Percentiles rank a stretch among this genome's conserved stretches.
Evolutionary conservation across 2,797 vertebrate species (phyloP).

Genomic region (Parauchenoglanis ngamensis): DNA sequence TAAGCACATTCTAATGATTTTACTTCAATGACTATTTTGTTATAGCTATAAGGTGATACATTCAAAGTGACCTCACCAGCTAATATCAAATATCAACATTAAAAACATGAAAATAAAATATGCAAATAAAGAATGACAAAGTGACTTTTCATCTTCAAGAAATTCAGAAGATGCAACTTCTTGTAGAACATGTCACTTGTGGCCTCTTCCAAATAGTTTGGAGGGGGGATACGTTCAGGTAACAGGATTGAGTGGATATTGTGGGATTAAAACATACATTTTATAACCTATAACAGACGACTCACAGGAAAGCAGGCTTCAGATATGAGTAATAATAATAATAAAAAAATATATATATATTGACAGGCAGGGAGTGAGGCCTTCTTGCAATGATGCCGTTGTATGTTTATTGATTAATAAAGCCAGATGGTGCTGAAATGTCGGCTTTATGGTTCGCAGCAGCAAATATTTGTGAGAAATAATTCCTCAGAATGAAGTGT

Average conservation of each 20-base stretch:
- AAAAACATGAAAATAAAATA: not conserved
- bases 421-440: slow-evolving; percentile 4
- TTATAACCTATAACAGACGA: not conserved
- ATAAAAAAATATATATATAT: too few relatives aligned
- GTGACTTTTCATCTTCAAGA: not conserved
- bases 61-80: not conserved
- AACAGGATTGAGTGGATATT: not conserved
- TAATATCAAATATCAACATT: not conserved
- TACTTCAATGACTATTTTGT: not conserved
- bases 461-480: not conserved
- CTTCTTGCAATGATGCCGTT: not conserved
- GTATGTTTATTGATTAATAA: not conserved
- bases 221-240: not conserved
- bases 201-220: not conserved
- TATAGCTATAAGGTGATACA: not conserved
- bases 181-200: not conserved
- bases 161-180: not conserved
- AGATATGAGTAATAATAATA: not conserved
- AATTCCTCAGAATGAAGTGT: not conserved
- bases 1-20: not conserved
- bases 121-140: not conserved
- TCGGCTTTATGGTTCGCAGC: too few relatives aligned
- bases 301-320: not conserved
- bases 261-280: not conserved
- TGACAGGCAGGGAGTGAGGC: not conserved